Evolutionary conservation across 2,113 vertebrate species (phyloP), one percentile per base, ranked within the genome.

Genomic region (Serilophus lunatus): DNA sequence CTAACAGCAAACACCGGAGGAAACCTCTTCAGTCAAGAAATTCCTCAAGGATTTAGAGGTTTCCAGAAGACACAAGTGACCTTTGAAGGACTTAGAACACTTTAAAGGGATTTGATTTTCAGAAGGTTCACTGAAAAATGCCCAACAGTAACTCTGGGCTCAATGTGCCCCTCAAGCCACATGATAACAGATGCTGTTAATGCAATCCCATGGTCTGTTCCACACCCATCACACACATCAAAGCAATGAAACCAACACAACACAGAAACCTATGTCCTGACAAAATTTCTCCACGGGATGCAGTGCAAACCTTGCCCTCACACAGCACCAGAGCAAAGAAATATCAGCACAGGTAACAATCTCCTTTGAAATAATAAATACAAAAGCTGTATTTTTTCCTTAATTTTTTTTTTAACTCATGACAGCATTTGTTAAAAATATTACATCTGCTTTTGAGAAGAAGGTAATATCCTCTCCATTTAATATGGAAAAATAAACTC

Each of bases 371-470:
- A 86, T 95, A 98, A 95, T 74, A 89, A 97, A 97, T 97, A 97
- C 97, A 97, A 97, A 97, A 96, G 79, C 70, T 97, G 87, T 88
- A 64, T 86, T 92, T 71, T 95, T 57, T 44, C 65, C 36, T 71
- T n/a, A 35, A 11, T 40, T 31, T 88, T n/a, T 50, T 94, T 96
- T 98, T 97, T 76, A 54, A 97, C 95, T 97, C 90, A 87, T 95
- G 92, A 97, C 94, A 97, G 90, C 94, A 95, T 97, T 97, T 97
- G 88, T 97, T 98, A 98, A 98, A 98, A 98, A 98, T 97, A 98
- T 96, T 96, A 97, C 97, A 97, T 97, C 93, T 98, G 97, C 95
- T 97, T 97, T 95, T 95, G 94, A 96, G 97, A 97, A 96, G 97
- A 97, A 95, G 94, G 97, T 93, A 85, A 47, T 79, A 86, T 78